Evolutionary conservation across 2,113 vertebrate genomes (phyloP), one percentile per base, ranked within the genome.

Genomic region (Arvicanthis niloticus): DNA sequence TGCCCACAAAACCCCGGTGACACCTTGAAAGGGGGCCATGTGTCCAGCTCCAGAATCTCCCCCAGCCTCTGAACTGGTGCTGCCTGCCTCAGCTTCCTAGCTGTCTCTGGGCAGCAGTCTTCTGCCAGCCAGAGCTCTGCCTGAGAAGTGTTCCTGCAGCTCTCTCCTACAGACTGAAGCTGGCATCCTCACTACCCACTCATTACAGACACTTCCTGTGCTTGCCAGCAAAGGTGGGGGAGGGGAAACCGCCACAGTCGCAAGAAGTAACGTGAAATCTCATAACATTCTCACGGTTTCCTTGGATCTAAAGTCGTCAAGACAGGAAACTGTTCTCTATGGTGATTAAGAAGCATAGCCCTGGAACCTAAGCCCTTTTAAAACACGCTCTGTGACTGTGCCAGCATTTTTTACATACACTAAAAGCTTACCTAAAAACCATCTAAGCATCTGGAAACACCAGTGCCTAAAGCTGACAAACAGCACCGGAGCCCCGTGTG

Each of bases 261-360:
- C 5, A 2, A n/a, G 60, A 80, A 92, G 24, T n/a, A 10, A 91
- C 37, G 45, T 6, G 26, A 85, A 91, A 42, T 26, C 13, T 37
- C 0, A 3, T 8, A 5, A 53, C 5, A 13, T 0, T 40, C 1
- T 10, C 21, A 17, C 3, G 45, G 7, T 3, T 19, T 26, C 80
- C 22, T 48, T 78, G 58, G 37, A 51, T 68, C 60, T 82, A 15
- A 42, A 17, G 12, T 22, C 4, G 11, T 34, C 31, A 67, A 60
- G 24, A 53, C 17, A 15, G 78, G 62, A 87, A 73, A n/a, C 51
- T 4, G 3, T 34, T 48, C 40, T 17, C 31, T 56, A 3, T 19
- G 8, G 26, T 48, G 12, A 37, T 31, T 62, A 51, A 81, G 16
- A 67, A 91, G 15, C 21, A 53, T 1, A 45, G 58, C 1, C 26